phyloP scores from a whole-genome alignment of 2,888 invertebrate species.

The Napeogenes inachia region DNA sequence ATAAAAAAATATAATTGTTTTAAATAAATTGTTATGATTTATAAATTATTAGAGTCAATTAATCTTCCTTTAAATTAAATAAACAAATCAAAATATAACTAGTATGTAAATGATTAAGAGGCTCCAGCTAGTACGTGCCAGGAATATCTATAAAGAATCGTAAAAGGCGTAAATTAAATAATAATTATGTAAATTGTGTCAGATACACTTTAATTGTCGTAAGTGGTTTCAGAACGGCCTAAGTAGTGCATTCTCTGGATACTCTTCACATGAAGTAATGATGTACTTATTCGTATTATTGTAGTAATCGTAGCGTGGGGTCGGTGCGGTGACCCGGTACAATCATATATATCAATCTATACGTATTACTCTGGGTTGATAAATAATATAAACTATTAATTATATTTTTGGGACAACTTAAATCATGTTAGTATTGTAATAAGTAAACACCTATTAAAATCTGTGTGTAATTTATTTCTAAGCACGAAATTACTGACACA shows the following conservation, averaged over 20 bases:
- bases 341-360: not conserved
- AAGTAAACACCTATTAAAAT: constrained; percentile 17
- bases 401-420: constrained; percentile 14
- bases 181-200: not conserved
- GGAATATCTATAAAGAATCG: not conserved
- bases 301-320: too few relatives aligned
- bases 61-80: too few relatives aligned
- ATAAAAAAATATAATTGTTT: too few relatives aligned
- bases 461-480: constrained; percentile 19
- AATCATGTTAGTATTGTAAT: constrained; percentile 28
- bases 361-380: not conserved
- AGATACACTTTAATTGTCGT: constrained; percentile 28
- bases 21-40: too few relatives aligned
- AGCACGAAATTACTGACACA: constrained; percentile 32
- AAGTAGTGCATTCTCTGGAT: constrained; percentile 29
- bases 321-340: not conserved
- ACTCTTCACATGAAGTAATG: not conserved
- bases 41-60: too few relatives aligned
- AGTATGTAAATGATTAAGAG: too few relatives aligned
- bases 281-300: not conserved
- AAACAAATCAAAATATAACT: too few relatives aligned
- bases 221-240: constrained; percentile 57
- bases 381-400: constrained; percentile 16
- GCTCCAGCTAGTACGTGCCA: too few relatives aligned
- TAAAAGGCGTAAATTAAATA: too few relatives aligned